phyloP scores from a whole-genome alignment of 2,888 invertebrate species.

The Tribolium freemani region DNA sequence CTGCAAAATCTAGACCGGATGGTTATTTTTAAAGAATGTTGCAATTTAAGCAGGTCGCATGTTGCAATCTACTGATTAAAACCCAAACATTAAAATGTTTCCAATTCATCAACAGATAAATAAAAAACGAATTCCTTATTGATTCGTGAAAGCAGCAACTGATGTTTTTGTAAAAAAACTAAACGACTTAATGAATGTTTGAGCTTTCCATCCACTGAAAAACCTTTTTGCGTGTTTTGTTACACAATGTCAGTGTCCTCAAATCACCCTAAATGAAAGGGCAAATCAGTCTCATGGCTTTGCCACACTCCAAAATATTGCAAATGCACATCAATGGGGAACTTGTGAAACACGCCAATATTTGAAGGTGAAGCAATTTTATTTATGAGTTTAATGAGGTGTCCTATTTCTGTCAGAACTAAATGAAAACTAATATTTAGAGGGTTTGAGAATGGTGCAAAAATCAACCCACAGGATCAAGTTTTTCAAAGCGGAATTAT shows the following conservation, averaged over 20 bases:
- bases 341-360: constrained; percentile 8
- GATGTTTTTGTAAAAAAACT: neutral
- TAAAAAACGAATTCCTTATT: neutral
- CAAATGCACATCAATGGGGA: neutral
- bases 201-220: neutral
- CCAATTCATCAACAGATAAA: too few species aligned
- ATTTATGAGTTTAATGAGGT: constrained; percentile 7
- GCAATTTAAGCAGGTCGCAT: neutral
- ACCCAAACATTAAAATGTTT: too few species aligned
- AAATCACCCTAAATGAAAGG: constrained; percentile 4
- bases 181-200: constrained; percentile 4
- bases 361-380: constrained; percentile 11
- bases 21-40: constrained; percentile 13
- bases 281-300: constrained; percentile 11
- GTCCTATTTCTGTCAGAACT: constrained; percentile 6
- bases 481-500: too few species aligned
- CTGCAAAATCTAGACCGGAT: constrained; percentile 6
- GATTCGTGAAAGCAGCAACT: neutral
- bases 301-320: neutral
- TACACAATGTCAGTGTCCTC: neutral
- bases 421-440: neutral
- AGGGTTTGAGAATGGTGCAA: neutral
- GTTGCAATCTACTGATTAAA: neutral
- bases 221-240: neutral
- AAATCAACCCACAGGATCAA: too few species aligned